A percentile compares a stretch with the other conserved stretches of the same genome.
Conservation (phyloP, 2,797 vertebrate species). For the Betta splendens region DNA sequence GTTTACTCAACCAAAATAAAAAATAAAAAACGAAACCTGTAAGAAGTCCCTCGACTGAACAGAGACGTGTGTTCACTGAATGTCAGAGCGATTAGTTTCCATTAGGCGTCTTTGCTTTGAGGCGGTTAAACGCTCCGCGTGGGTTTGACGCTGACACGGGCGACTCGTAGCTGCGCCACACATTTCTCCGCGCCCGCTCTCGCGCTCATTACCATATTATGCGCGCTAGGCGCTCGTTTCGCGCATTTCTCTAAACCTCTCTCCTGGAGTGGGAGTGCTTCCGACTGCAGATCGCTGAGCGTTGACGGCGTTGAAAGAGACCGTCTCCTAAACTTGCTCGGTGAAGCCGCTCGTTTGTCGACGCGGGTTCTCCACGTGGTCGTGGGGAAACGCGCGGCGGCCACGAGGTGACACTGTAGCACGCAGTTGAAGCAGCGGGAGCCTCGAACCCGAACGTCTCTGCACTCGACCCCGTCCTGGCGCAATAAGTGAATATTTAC, state of each 20-base stretch:
- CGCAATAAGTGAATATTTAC: conserved; percentile 53
- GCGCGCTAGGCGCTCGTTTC: conserved; percentile 30
- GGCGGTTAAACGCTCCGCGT: not conserved
- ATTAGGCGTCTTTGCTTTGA: not conserved
- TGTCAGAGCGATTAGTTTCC: not conserved
- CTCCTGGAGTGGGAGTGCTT: not conserved
- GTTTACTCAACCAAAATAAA: too few relatives aligned
- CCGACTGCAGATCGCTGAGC: conserved; percentile 30
- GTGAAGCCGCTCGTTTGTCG: conserved; percentile 31
- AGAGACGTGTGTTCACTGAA: not conserved
- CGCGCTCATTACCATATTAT: conserved; percentile 18
- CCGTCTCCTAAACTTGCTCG: conserved; percentile 4
- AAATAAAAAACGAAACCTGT: too few relatives aligned
- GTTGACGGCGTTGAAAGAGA: too few relatives aligned
- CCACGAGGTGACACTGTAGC: conserved; percentile 71
- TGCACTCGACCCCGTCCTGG: conserved; percentile 17
- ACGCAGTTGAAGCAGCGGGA: conserved; percentile 17
- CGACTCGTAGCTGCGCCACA: conserved; percentile 2
- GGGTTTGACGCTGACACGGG: conserved; percentile 22
- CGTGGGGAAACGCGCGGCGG: not conserved
- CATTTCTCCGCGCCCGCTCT: not conserved
- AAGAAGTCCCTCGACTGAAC: not conserved
- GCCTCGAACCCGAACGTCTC: not conserved
- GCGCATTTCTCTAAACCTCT: not conserved
- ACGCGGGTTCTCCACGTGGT: too few relatives aligned